Conservation (phyloP, 2,797 vertebrate genomes). For the Scolopax bukidnonensis region DNA sequence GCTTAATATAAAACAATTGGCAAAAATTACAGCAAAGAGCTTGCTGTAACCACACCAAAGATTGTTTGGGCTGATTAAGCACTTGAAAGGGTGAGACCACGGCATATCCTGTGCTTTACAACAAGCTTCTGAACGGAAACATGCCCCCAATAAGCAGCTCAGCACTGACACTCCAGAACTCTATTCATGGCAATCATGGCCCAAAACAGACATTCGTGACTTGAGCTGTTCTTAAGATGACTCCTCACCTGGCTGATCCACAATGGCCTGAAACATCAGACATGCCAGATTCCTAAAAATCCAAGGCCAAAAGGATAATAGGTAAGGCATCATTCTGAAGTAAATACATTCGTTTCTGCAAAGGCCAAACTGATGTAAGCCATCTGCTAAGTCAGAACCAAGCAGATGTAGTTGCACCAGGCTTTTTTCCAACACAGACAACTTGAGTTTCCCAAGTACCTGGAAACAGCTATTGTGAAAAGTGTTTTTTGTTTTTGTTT, state of each 20-base stretch:
- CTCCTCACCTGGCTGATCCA: neutral
- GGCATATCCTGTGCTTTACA: neutral
- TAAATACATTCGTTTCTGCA: neutral
- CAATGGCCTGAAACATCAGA: neutral
- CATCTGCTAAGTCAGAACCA: neutral
- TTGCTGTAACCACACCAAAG: slow-evolving; percentile 10
- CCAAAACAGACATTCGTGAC: neutral
- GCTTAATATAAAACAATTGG: neutral
- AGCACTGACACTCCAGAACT: neutral
- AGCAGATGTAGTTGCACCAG: neutral
- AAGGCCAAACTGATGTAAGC: neutral
- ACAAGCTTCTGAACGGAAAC: neutral
- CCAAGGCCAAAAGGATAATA: neutral
- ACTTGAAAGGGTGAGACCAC: neutral
- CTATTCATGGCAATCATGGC: neutral
- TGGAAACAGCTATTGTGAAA: neutral
- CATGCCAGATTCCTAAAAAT: neutral
- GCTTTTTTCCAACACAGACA: neutral
- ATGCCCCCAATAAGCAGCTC: neutral
- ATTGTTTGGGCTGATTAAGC: neutral
- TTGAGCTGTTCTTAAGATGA: neutral
- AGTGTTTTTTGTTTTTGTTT: neutral
- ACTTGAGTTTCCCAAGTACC: neutral
- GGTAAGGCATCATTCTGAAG: neutral
- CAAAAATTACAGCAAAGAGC: neutral